Conservation (phyloP, 2,888 invertebrate species). For the Eubasilissa splendida region DNA sequence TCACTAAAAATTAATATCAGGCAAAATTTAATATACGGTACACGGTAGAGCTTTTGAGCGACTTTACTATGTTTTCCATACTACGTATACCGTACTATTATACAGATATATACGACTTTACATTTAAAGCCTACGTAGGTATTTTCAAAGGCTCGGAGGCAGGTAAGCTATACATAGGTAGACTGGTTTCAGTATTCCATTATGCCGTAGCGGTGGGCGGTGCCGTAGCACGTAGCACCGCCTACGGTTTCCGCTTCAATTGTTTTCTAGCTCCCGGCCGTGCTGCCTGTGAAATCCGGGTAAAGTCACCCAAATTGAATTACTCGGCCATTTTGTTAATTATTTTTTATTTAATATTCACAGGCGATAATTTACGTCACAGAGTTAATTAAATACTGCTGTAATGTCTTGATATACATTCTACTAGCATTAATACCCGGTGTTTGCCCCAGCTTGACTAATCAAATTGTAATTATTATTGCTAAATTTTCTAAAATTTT, state of each 20-base stretch:
- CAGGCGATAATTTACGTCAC: no score
- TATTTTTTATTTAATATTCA: neutral
- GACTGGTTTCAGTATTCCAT: slow-evolving; percentile 53
- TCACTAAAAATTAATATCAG: no score
- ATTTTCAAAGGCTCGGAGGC: neutral
- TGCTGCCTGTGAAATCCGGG: slow-evolving; percentile 50
- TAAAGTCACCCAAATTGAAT: slow-evolving; percentile 45
- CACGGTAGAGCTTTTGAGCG: no score
- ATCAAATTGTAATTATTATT: no score
- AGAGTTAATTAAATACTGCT: no score
- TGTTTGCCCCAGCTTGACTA: no score
- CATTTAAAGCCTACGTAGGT: neutral
- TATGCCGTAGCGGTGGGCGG: slow-evolving; percentile 52
- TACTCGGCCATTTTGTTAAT: slow-evolving; percentile 7
- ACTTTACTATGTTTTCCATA: no score
- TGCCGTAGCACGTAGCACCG: slow-evolving; percentile 53
- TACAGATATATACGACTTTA: neutral
- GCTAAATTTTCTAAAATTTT: no score
- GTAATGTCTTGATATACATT: no score
- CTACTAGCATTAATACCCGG: neutral
- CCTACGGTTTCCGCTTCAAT: slow-evolving; percentile 58
- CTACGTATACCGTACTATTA: no score
- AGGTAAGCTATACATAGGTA: slow-evolving; percentile 1
- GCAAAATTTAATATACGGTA: no score
- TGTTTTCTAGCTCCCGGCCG: slow-evolving; percentile 57